Evolutionary conservation across 2,888 invertebrate species (phyloP), one percentile per base, ranked within the genome.

Genomic region (Agonum fuliginosum): DNA sequence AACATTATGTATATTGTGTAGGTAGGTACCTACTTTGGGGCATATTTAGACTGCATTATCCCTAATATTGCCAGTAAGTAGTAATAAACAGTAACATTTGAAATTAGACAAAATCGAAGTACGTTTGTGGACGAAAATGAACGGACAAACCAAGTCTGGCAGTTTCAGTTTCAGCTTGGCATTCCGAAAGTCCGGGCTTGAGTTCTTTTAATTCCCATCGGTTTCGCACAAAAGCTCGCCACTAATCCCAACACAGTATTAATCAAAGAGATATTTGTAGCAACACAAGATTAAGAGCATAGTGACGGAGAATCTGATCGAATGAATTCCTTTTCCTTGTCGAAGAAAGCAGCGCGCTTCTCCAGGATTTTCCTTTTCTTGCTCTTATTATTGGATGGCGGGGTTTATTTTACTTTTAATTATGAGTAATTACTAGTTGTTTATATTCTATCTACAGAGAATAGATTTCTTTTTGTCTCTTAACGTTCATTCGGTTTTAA

Each of bases 261-360:
- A 72, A 72, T 72, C 72, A 72, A 72, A 72, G 72, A 72, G 72
- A 72, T 72, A 72, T 72, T 72, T 72, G 72, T 72, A 72, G 72
- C 54, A 72, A 72, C 54, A 72, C 34, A 58, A 72, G 72, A 72
- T 72, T 72, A 72, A 58, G 72, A 72, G 24, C 71, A 51, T 46
- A 30, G 48, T 43, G 48, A 34, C 72, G 54, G 54, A 54, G 34
- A 58, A 54, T 34, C 72, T 54, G 58, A 72, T 72, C 72, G 72
- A 72, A 58, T 72, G 72, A 72, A 72, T 54, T 72, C 24, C 58
- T 19, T 62, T 62, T 62, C 51, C 20, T 46, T 22, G 41, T 37
- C 67, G 65, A 27, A 30, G 70, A 51, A 71, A 27, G 34, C 19
- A 19, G 3, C 1, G 67, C 41, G 67, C 67, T 41, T 67, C 41